Evolutionary conservation across 2,113 vertebrate species (phyloP), one percentile per base, ranked within the genome.

Genomic region (Nansenia antarctica): DNA sequence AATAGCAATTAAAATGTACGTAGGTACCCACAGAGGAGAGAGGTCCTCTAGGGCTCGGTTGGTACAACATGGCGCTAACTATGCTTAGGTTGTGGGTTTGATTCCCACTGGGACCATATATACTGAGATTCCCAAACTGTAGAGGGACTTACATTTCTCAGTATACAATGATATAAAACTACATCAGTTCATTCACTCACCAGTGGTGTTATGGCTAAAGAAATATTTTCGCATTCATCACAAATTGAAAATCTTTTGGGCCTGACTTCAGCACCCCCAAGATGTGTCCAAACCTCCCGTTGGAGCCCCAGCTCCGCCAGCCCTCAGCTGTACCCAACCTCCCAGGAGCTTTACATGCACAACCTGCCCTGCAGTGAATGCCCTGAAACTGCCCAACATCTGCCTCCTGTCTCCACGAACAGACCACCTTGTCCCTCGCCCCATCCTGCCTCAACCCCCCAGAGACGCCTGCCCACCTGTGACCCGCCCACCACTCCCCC

Each of bases 371-470:
- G 59, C 32, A 62, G 58, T 66, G 30, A 24, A 59, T 61, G 83
- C 58, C 72, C 78, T 79, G 62, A 85, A 80, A 78, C 69, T 69
- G 65, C 67, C 73, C 47, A 85, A 83, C 87, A 92, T 86, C 85
- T 90, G 87, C 70, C 81, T 70, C 58, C 78, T 85, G 85, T 84
- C 86, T 87, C 76, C 62, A 74, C 73, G 77, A 85, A 85, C 78
- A 88, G 73, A 84, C 74, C 63, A 62, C 75, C 66, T 63, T 83
- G 74, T 76, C 52, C 69, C 69, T 77, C 70, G 75, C 83, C 80
- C 62, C 76, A 57, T 80, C 65, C 62, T 64, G 30, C 67, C 71
- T 74, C 67, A 73, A 70, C 74, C 76, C 83, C 76, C 79, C 64
- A 15, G 79, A 77, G 82, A 88, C 73, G 79, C 42, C 27, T 65